Percentiles rank a stretch among this genome's conserved stretches.
Evolutionary conservation across 1,140 invertebrate species (phyloP).

Genomic region (Atta texana): DNA sequence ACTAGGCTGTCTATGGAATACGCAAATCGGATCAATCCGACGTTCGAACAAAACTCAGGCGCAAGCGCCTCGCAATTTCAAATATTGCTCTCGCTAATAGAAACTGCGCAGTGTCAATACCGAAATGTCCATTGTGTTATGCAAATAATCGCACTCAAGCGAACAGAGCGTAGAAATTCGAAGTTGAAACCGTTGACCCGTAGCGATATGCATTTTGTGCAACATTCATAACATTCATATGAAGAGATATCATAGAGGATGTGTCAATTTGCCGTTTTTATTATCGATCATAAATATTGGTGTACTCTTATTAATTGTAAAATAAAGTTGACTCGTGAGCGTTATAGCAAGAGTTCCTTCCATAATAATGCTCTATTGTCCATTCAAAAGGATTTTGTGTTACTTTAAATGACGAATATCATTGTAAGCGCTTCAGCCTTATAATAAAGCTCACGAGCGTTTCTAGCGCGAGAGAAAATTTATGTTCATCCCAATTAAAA

Average conservation of each 20-base stretch:
- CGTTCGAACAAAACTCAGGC: slow-evolving; percentile 28
- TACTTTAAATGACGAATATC: slow-evolving; percentile 46
- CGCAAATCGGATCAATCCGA: slow-evolving; percentile 33
- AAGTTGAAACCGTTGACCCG: slow-evolving; percentile 5
- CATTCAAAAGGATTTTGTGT: neutral
- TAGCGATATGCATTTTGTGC: slow-evolving; percentile 31
- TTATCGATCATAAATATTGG: neutral
- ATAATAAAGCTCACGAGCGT: slow-evolving; percentile 47
- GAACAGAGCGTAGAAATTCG: slow-evolving; percentile 32
- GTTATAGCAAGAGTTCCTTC: neutral
- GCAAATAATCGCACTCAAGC: slow-evolving; percentile 51
- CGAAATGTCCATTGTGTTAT: slow-evolving; percentile 53
- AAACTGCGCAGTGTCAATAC: slow-evolving; percentile 52
- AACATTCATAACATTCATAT: slow-evolving; percentile 18
- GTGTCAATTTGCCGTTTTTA: slow-evolving; percentile 46
- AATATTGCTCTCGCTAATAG: slow-evolving; percentile 59
- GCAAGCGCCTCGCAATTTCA: slow-evolving; percentile 46
- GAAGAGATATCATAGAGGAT: slow-evolving; percentile 22
- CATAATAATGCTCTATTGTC: neutral
- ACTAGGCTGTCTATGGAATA: neutral
- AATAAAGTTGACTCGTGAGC: slow-evolving; percentile 7
- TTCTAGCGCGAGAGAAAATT: slow-evolving; percentile 27
- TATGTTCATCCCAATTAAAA: slow-evolving; percentile 63
- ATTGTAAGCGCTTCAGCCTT: slow-evolving; percentile 13
- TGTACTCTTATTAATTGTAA: slow-evolving; percentile 3